Conservation (phyloP, 2,797 vertebrate genomes). For the Phalanger gymnotis region DNA sequence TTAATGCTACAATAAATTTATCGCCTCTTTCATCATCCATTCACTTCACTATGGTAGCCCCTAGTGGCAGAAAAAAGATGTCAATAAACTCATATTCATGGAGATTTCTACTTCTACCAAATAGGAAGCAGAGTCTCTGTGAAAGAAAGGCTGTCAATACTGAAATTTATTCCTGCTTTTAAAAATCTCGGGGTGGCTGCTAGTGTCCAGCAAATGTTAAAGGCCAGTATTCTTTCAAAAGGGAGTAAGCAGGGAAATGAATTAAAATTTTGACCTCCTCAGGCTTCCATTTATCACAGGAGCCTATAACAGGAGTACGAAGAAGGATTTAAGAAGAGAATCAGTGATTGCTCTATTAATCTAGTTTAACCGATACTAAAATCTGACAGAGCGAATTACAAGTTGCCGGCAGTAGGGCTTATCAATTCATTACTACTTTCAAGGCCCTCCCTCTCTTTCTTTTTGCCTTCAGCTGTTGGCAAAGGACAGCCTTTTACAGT, state of each 20-base stretch:
- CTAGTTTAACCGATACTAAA: conserved; percentile 85
- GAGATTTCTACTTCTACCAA: conserved; percentile 53
- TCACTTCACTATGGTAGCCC: conserved; percentile 77
- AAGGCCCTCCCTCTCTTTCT: conserved; percentile 78
- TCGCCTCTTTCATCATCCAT: conserved; percentile 72
- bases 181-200: conserved; percentile 65
- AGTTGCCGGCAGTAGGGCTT: conserved; percentile 80
- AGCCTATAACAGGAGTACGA: conserved; percentile 53
- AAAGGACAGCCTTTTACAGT: conserved; percentile 83
- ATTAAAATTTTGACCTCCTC: conserved; percentile 79
- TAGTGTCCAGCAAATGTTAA: conserved; percentile 63
- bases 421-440: conserved; percentile 84
- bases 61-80: conserved; percentile 73
- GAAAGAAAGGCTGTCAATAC: conserved; percentile 60
- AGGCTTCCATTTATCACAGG: conserved; percentile 75
- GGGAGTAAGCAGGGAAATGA: conserved; percentile 74
- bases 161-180: conserved; percentile 72
- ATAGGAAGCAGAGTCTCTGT: conserved; percentile 61
- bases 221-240: conserved; percentile 77
- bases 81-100: conserved; percentile 43
- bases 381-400: conserved; percentile 84
- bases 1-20: conserved; percentile 80
- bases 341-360: conserved; percentile 83
- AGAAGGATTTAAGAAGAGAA: conserved; percentile 82
- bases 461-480: conserved; percentile 82